phyloP scores from a whole-genome alignment of 1,140 invertebrate species.

The Drosophila truncata region DNA sequence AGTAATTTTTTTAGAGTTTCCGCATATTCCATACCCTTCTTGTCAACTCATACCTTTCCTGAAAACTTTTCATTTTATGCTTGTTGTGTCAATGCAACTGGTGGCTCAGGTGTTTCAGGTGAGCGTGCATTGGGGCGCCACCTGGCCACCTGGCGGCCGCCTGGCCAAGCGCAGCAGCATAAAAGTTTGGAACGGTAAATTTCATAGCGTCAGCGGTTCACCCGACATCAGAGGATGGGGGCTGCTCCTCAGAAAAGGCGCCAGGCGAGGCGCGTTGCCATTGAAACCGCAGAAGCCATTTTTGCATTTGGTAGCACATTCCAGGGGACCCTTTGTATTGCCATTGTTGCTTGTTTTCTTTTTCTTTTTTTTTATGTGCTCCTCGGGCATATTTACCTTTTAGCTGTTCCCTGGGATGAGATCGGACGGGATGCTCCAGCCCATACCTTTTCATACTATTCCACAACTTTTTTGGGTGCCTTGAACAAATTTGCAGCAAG shows the following conservation, averaged over 20 bases:
- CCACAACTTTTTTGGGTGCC: slow-evolving; percentile 57
- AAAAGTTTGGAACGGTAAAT: slow-evolving; percentile 76
- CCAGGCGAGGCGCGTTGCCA: slow-evolving; percentile 57
- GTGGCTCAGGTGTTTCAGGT: slow-evolving; percentile 33
- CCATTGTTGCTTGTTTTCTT: slow-evolving; percentile 64
- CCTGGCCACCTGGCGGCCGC: slow-evolving; percentile 39
- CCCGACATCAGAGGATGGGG: slow-evolving; percentile 6
- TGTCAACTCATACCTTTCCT: background rate
- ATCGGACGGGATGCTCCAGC: slow-evolving; percentile 1
- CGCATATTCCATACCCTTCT: background rate
- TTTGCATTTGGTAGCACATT: slow-evolving; percentile 82
- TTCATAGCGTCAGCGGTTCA: slow-evolving; percentile 70
- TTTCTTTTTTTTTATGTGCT: slow-evolving; percentile 11
- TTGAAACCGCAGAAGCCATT: slow-evolving; percentile 81
- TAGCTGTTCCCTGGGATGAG: slow-evolving; percentile 41
- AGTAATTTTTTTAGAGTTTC: background rate
- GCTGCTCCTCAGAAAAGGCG: slow-evolving; percentile 1
- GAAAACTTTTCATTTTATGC: slow-evolving; percentile 54
- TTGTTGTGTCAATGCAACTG: slow-evolving; percentile 61
- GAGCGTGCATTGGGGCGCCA: slow-evolving; percentile 20
- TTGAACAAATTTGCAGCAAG: slow-evolving; percentile 72
- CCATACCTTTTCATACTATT: slow-evolving; percentile 8
- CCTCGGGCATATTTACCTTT: slow-evolving; percentile 74
- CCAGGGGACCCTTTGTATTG: slow-evolving; percentile 72
- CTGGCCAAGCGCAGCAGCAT: slow-evolving; percentile 53